Percentiles rank a stretch among this genome's conserved stretches.
phyloP scores from a whole-genome alignment of 2,113 vertebrate species.

The Peromyscus maniculatus region DNA sequence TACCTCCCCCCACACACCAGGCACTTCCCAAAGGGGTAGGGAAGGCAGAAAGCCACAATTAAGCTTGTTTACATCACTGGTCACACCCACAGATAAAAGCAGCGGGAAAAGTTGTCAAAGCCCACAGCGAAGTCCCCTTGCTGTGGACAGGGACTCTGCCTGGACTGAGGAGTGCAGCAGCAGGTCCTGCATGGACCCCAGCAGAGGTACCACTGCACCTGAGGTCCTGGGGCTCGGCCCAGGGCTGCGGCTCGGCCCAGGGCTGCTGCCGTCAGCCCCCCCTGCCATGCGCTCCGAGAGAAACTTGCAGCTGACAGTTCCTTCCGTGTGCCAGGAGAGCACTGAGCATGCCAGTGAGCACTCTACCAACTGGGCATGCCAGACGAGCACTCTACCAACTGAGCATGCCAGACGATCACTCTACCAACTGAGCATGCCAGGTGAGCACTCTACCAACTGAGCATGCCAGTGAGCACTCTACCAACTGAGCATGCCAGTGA shows the following conservation, averaged over 20 bases:
- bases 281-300: not conserved
- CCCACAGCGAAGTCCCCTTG: not conserved
- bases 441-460: too few species aligned
- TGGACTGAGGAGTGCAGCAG: not conserved
- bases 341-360: not conserved
- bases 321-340: not conserved
- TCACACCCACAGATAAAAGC: not conserved
- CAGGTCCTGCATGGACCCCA: not conserved
- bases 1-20: not conserved
- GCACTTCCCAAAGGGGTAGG: not conserved
- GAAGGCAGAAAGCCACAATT: not conserved
- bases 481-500: not conserved
- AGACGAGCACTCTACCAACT: too few species aligned
- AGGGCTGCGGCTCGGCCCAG: not conserved
- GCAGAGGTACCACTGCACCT: not conserved
- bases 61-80: not conserved
- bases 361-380: not conserved
- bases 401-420: too few species aligned
- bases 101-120: not conserved
- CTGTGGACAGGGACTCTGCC: fast-evolving
- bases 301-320: not conserved
- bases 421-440: too few species aligned
- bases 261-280: fast-evolving
- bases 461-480: not conserved
- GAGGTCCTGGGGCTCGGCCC: not conserved